Evolutionary conservation across 2,888 invertebrate genomes (phyloP).

Genomic region (Acleris laterana): DNA sequence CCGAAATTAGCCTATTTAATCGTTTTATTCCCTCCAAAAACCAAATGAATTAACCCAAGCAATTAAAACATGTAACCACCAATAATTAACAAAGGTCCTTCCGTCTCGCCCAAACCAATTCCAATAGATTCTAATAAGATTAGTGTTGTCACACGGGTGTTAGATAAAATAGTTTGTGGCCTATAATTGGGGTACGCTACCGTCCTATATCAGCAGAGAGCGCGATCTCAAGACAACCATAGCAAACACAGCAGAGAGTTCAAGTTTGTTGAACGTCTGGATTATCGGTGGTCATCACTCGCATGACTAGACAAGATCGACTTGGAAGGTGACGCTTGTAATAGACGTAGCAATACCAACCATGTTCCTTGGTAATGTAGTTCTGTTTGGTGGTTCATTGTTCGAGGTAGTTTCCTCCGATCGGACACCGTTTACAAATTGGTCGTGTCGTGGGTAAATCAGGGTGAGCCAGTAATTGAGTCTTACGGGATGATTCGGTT

Average conservation of each 20-base stretch:
- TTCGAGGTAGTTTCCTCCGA: conserved; percentile 68
- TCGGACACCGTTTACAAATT: conserved; percentile 80
- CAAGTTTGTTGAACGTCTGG: conserved; percentile 44
- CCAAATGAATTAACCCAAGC: conserved; percentile 10
- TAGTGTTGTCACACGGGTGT: conserved; percentile 81
- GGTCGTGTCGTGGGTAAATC: conserved; percentile 82
- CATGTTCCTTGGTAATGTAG: conserved; percentile 43
- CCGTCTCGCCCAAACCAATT: conserved; percentile 63
- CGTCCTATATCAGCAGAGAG: conserved; percentile 45
- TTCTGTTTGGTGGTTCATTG: conserved; percentile 44
- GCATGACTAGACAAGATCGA: conserved; percentile 83
- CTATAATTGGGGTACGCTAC: conserved; percentile 79
- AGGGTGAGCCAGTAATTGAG: conserved; percentile 83
- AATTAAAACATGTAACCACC: conserved; percentile 34
- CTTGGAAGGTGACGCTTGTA: conserved; percentile 67
- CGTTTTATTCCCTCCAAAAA: conserved; percentile 3
- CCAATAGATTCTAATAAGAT: conserved; percentile 83
- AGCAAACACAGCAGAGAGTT: conserved; percentile 47
- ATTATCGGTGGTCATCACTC: conserved; percentile 76
- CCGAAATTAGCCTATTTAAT: neutral
- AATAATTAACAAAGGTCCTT: conserved; percentile 41
- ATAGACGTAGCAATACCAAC: conserved; percentile 33
- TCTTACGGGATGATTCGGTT: conserved; percentile 81
- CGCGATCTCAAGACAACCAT: conserved; percentile 50
- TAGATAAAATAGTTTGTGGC: conserved; percentile 84